phyloP scores from a whole-genome alignment of 2,113 vertebrate genomes.

The Hystrix cristata region DNA sequence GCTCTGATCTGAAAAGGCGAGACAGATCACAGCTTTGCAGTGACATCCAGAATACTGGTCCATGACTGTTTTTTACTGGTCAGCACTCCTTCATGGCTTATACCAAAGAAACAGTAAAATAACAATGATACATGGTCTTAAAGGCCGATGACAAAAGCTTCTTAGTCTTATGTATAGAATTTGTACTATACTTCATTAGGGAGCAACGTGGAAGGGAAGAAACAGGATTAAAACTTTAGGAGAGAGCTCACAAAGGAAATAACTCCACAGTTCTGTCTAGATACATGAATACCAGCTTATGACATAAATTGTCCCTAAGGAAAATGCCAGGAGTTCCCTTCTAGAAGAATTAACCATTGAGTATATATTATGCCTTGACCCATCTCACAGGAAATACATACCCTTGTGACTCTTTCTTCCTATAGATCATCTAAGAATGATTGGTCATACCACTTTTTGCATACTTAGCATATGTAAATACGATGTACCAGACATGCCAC shows the following conservation, averaged over 20 bases:
- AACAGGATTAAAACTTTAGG: neutral
- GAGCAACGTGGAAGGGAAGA: constrained; percentile 3
- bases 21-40: neutral
- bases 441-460: neutral
- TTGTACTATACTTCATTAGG: neutral
- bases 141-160: constrained; percentile 24
- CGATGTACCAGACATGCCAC: neutral
- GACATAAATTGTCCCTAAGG: constrained; percentile 47
- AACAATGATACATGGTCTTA: constrained; percentile 43
- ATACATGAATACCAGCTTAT: constrained; percentile 9
- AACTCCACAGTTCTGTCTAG: neutral
- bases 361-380: constrained; percentile 29
- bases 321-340: neutral
- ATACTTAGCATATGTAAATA: neutral
- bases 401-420: constrained; percentile 27
- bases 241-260: constrained; percentile 29
- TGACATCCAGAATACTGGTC: constrained; percentile 31
- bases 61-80: constrained; percentile 34
- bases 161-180: constrained; percentile 10
- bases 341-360: constrained; percentile 9
- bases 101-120: constrained; percentile 58
- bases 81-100: neutral
- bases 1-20: constrained; percentile 6
- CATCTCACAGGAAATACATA: neutral
- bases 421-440: constrained; percentile 49